These are phyloP conservation scores for Spermophilus dauricus DNA, from an alignment of 2,113 vertebrate genomes.

Conservation along the genomic window DNA sequence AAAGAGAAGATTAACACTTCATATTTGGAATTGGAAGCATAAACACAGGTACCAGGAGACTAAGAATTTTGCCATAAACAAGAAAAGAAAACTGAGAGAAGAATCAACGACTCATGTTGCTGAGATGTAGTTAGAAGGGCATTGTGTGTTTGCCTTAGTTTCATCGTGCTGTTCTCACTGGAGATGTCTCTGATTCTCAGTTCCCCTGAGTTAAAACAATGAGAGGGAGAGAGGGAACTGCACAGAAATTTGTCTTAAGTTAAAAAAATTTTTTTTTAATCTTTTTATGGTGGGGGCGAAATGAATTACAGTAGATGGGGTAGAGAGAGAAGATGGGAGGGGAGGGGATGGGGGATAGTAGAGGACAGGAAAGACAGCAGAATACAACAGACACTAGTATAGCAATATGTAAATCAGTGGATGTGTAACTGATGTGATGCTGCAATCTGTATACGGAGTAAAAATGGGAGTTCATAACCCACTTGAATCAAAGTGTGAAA, in stretches of 20 bases:
- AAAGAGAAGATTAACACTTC: slow-evolving; percentile 60
- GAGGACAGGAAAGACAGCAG: no score
- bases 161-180: neutral
- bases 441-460: no score
- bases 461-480: no score
- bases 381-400: no score
- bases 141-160: neutral
- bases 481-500: no score
- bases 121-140: neutral
- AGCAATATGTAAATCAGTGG: no score
- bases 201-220: slow-evolving; percentile 27
- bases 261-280: neutral
- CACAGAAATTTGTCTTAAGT: slow-evolving; percentile 20
- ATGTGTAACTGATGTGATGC: no score
- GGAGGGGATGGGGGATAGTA: no score
- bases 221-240: neutral
- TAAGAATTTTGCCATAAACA: neutral
- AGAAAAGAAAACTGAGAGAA: neutral
- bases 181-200: slow-evolving; percentile 68
- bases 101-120: neutral
- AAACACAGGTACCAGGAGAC: neutral
- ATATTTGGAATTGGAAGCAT: neutral
- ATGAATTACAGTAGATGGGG: no score
- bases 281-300: no score
- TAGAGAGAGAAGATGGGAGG: no score